Conservation (phyloP, 2,113 vertebrate genomes). For the Pollimyrus isidori region DNA sequence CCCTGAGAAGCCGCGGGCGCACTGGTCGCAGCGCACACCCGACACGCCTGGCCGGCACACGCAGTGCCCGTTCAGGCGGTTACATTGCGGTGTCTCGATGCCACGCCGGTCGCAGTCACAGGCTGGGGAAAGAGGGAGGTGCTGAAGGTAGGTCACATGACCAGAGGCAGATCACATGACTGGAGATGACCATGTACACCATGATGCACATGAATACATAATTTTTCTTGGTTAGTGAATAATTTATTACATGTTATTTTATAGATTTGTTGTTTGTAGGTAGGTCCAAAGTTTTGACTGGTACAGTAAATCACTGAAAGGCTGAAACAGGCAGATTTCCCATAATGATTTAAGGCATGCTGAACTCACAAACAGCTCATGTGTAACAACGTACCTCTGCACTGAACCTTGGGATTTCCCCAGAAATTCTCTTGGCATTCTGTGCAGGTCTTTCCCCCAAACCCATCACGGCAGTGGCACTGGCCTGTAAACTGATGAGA, state of each 20-base stretch:
- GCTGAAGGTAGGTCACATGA: background rate
- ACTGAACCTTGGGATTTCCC: constrained; percentile 79
- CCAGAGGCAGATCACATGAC: background rate
- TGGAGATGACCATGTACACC: background rate
- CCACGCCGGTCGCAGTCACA: constrained; percentile 88
- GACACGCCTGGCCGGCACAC: constrained; percentile 82
- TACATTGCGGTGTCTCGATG: constrained; percentile 77
- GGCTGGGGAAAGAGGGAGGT: constrained; percentile 48
- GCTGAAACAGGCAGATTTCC: background rate
- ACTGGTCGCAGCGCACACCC: constrained; percentile 90
- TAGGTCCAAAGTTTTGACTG: background rate
- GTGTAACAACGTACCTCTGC: constrained; percentile 68
- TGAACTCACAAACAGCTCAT: background rate
- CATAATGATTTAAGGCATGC: background rate
- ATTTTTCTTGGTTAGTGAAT: background rate
- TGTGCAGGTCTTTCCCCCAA: constrained; percentile 79
- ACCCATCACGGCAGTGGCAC: constrained; percentile 84
- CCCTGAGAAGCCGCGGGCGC: constrained; percentile 85
- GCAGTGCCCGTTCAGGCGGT: constrained; percentile 79
- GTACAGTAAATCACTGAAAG: background rate
- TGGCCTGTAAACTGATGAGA: constrained; percentile 79
- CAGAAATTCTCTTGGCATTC: constrained; percentile 91
- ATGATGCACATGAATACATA: background rate
- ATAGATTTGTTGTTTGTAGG: background rate
- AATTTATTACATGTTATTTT: background rate